phyloP scores from a whole-genome alignment of 1,140 invertebrate genomes.

The Zaprionus camerounensis region DNA sequence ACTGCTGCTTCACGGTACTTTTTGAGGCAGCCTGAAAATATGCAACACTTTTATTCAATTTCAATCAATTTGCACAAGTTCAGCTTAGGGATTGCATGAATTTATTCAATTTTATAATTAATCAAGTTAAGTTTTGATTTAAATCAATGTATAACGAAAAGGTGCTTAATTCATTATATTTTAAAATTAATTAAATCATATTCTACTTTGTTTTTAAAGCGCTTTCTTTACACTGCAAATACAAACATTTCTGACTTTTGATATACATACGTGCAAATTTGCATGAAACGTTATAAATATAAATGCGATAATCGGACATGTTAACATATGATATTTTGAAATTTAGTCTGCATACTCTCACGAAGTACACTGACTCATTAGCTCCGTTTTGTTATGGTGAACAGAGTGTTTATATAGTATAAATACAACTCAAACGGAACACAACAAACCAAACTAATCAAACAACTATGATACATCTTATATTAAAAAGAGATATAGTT shows the following conservation, averaged over 20 bases:
- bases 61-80: background rate
- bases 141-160: background rate
- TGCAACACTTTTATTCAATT: slow-evolving; percentile 33
- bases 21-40: slow-evolving; percentile 51
- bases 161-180: background rate
- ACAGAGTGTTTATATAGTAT: background rate
- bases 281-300: background rate
- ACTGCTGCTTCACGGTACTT: background rate
- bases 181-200: background rate
- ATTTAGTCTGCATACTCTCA: background rate
- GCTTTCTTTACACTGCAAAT: background rate
- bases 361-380: background rate
- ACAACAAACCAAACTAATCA: background rate
- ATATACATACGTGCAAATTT: slow-evolving; percentile 2
- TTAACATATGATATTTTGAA: background rate
- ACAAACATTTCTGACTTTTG: background rate
- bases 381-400: background rate
- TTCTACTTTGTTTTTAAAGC: background rate
- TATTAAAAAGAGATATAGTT: too few relatives aligned
- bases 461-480: background rate
- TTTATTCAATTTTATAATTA: background rate
- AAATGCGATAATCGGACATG: background rate
- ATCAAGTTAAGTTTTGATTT: background rate
- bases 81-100: background rate
- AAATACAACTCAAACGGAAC: background rate